These are phyloP conservation scores for Eupithecia pulchellata DNA, from an alignment of 2,888 invertebrate genomes.

Conservation along the genomic window DNA sequence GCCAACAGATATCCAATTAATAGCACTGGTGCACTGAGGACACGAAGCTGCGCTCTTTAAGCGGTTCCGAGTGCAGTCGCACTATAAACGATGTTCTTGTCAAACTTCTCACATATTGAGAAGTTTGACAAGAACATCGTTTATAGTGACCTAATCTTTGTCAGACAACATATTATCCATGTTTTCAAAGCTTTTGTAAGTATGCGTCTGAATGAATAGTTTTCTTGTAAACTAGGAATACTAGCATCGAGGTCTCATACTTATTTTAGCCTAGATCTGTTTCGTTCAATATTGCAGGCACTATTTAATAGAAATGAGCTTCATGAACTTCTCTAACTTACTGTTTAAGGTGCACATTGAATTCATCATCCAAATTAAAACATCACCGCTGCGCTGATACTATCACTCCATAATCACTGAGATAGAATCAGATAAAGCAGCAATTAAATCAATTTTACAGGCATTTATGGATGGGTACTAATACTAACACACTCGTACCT, in stretches of 20 bases:
- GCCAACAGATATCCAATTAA: slow-evolving; percentile 41
- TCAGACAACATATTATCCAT: not conserved
- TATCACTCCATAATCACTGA: not conserved
- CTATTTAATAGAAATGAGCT: not conserved
- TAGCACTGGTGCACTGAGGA: not conserved
- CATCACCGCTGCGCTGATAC: not conserved
- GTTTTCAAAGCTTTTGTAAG: not conserved
- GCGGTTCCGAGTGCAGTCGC: slow-evolving; percentile 26
- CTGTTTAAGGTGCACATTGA: not conserved
- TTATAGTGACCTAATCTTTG: not conserved
- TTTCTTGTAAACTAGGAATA: not conserved
- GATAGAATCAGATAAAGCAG: not conserved
- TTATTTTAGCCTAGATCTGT: not conserved
- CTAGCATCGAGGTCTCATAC: not conserved
- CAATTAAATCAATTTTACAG: not conserved
- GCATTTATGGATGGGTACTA: not conserved
- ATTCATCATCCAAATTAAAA: not conserved
- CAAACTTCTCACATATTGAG: not conserved
- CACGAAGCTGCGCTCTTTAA: slow-evolving; percentile 31
- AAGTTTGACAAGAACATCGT: too few species aligned
- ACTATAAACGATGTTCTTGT: slow-evolving; percentile 25
- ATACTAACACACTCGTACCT: too few species aligned
- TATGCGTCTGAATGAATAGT: not conserved
- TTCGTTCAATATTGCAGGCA: not conserved
- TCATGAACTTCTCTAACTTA: not conserved